phyloP scores from a whole-genome alignment of 2,797 vertebrate genomes.

The Squalus acanthias region DNA sequence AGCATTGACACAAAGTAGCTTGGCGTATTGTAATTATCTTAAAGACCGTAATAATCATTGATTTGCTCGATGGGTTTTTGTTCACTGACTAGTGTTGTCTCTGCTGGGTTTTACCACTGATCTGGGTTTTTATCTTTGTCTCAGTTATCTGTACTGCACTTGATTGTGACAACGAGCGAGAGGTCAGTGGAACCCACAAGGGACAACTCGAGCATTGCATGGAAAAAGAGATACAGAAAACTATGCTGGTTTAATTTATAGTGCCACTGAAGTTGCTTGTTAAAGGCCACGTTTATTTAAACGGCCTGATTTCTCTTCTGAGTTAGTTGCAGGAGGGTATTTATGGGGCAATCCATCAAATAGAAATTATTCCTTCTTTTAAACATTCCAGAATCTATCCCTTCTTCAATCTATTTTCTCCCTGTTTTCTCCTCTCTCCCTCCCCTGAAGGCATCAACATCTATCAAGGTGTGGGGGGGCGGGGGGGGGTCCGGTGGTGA shows the following conservation, averaged over 20 bases:
- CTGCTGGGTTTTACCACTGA: not conserved
- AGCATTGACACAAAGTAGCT: not conserved
- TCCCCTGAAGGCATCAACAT: too few relatives aligned
- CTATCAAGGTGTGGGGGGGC: too few relatives aligned
- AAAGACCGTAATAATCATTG: constrained; percentile 10
- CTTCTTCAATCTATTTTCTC: not conserved
- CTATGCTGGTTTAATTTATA: not conserved
- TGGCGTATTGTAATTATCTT: not conserved
- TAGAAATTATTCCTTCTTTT: not conserved
- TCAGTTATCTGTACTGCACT: not conserved
- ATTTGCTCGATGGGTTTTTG: not conserved
- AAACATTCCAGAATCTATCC: not conserved
- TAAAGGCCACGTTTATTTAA: not conserved
- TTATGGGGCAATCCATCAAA: not conserved
- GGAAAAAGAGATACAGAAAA: not conserved
- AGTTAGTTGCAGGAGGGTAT: not conserved
- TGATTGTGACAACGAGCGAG: not conserved
- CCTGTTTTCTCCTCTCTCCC: too few relatives aligned
- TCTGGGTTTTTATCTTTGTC: not conserved
- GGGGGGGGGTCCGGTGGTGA: too few relatives aligned
- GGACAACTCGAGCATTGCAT: not conserved
- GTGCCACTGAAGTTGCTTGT: not conserved
- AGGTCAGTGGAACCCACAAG: not conserved
- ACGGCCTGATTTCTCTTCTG: not conserved
- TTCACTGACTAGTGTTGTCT: not conserved